These are phyloP conservation scores for Chrysocyon brachyurus DNA, from an alignment of 2,797 vertebrate genomes.

Conservation along the genomic window DNA sequence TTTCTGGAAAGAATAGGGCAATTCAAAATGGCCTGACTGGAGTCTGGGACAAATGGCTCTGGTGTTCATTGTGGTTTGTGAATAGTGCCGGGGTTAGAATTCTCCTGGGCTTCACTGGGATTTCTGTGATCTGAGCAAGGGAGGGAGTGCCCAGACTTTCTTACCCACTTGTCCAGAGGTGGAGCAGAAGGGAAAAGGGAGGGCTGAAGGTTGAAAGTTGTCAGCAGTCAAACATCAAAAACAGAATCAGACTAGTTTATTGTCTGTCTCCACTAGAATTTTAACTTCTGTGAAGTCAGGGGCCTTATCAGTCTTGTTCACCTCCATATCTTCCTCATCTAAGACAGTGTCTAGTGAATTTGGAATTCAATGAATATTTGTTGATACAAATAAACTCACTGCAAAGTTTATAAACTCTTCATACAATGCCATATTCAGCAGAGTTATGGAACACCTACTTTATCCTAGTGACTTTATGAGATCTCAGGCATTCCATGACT, in stretches of 20 bases:
- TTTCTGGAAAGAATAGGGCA: neutral
- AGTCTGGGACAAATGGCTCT: neutral
- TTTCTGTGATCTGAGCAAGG: neutral
- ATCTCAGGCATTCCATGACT: too few relatives aligned
- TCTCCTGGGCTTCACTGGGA: neutral
- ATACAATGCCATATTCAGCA: neutral
- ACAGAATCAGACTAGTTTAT: neutral
- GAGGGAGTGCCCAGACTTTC: neutral
- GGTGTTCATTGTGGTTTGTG: neutral
- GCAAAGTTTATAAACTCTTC: neutral
- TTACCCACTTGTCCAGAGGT: neutral
- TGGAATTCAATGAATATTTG: neutral
- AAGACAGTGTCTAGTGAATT: neutral
- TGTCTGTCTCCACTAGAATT: slow-evolving; percentile 7
- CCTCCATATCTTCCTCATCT: neutral
- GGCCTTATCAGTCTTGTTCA: neutral
- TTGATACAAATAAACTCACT: neutral
- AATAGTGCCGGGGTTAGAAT: neutral
- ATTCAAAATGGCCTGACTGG: neutral
- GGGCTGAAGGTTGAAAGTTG: neutral
- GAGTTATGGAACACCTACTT: neutral
- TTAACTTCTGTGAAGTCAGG: neutral
- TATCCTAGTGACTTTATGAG: neutral
- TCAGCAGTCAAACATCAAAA: neutral
- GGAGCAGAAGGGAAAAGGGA: neutral